Base-by-base conservation (phyloP, 1,140 invertebrate genomes). In the Thaumetopoea pityocampa region DNA sequence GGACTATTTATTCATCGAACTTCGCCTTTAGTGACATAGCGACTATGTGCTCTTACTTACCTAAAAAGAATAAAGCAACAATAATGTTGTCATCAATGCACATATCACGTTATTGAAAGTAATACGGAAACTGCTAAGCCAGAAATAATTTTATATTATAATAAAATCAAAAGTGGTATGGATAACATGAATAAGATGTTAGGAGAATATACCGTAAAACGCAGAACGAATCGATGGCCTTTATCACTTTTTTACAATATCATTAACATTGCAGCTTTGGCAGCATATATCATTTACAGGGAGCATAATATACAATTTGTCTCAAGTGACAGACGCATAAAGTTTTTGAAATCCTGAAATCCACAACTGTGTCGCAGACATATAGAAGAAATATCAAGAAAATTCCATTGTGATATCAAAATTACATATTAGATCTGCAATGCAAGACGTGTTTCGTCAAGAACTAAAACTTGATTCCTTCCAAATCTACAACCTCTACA, bases 391-490 rank as follows among this genome's bases (percentile, higher is more conserved):
- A 36, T 2, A 23, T 36, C 19, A 40, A 40, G n/a, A 40, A 38
- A 40, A 40, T 3, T 12, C 1, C 8, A 27, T 12, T 27, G 24
- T 27, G 24, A 27, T 9, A 27, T 27, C 24, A 27, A 27, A 27
- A 27, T 27, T 27, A 12, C 24, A 27, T 27, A 11, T 27, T 9
- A 27, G 24, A 27, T 27, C 24, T 27, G 10, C 10, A 27, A 27
- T 27, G 24, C 24, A 27, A 5, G 24, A 27, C 24, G 24, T 27
- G 24, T 5, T 26, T 36, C 33, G 34, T 28, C 43, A 46, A 43
- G 40, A 33, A 43, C 40, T 43, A 26, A 43, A 15, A 30, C 29
- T 43, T 17, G 9, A 47, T 47, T 47, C 23, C 34, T 47, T 32
- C 27, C 38, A 16, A 27, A 37, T 32, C 44, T 47, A 38, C 34